Base-by-base conservation (phyloP, 2,888 invertebrate genomes). In the Heteromyza rotundicornis region DNA sequence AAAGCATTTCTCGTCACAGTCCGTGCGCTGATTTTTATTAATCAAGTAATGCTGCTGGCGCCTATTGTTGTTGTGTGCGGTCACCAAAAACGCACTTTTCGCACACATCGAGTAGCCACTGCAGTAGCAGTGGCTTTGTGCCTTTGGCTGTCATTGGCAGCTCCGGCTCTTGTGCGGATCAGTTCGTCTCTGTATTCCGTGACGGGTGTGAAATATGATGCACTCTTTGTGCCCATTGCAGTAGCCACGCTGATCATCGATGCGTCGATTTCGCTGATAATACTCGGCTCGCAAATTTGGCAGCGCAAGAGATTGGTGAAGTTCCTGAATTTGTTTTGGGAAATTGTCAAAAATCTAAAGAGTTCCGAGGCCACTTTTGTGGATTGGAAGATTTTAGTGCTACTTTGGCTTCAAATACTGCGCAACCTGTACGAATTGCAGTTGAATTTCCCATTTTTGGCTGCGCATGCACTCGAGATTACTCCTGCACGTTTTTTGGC, bases 371-470 rank as follows among this genome's bases (percentile, higher is more conserved):
- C 52, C 0, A 23, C 56, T 1, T 62, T 74, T 16, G 62, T 63
- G 2, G 63, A 63, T 17, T 73, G 73, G 14, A 62, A 62, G 5
- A 63, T 67, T 12, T 52, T 68, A 1, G 14, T 75, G 16, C 27
- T 74, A 44, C 63, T 80, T 14, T 68, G 73, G 63, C 27, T 70
- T n/a, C 80, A 81, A 64, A 19, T 76, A 20, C 24, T 70, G 2
- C 67, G 76, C 16, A 73, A 70, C 32, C 61, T 70, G 1, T 79
- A 80, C 57, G 74, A 77, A 35, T 57, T 78, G 23, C 51, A 74
- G 14, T 68, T 75, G 64, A 78, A 72, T 62, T 63, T 77, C 12
- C 82, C 81, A 10, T 80, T 75, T 49, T 24, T 80, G 27, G 62
- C 64, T 2, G 58, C 70, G 14, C 64, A 69, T 3, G 71, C 72